Conservation (phyloP, 2,888 invertebrate genomes). For the Scaptomyza parva region DNA sequence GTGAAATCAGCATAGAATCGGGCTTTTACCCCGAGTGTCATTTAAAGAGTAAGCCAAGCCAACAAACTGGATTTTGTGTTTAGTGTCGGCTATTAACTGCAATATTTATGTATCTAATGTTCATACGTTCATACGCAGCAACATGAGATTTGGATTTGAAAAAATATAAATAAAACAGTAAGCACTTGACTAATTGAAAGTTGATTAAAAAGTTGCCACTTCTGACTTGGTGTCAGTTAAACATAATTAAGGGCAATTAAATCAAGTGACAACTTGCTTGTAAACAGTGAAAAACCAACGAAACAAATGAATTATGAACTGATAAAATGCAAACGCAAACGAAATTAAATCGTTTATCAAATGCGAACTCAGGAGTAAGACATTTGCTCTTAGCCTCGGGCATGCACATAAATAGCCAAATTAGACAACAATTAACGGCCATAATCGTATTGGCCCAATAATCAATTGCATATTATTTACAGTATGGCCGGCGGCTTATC, state of each 20-base stretch:
- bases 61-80: background rate
- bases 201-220: conserved; percentile 2
- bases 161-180: background rate
- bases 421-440: conserved; percentile 49
- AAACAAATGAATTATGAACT: background rate
- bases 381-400: conserved; percentile 17
- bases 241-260: background rate
- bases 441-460: conserved; percentile 48
- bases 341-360: conserved; percentile 27
- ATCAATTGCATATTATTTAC: conserved; percentile 42
- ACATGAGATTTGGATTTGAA: background rate
- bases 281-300: background rate
- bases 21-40: no score
- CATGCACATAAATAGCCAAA: conserved; percentile 31
- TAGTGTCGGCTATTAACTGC: background rate
- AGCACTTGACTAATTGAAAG: conserved; percentile 21
- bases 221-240: background rate
- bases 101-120: background rate
- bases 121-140: background rate
- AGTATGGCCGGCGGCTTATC: conserved; percentile 47
- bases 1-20: no score
- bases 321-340: background rate
- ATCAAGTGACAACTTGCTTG: conserved; percentile 1
- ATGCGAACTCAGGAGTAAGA: background rate
- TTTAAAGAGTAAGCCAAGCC: background rate